Conservation (phyloP, 2,888 invertebrate genomes). For the Rosalia funebris region DNA sequence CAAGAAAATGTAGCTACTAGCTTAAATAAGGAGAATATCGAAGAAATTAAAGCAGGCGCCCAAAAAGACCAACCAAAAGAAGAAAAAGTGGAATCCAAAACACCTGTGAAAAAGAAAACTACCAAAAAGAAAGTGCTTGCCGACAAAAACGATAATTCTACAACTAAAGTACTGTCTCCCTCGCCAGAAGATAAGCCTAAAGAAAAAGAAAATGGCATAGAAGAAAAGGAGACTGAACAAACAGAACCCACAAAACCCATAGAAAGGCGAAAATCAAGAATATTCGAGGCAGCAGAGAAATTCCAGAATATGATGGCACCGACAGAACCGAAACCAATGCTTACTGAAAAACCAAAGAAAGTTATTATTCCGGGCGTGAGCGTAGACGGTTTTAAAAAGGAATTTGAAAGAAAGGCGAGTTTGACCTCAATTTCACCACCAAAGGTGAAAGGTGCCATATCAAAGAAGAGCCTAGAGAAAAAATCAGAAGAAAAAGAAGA, state of each 20-base stretch:
- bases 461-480: conserved; percentile 49
- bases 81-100: conserved; percentile 50
- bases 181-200: conserved; percentile 41
- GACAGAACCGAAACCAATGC: conserved; percentile 55
- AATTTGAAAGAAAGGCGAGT: conserved; percentile 84
- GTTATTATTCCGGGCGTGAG: conserved; percentile 82
- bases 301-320: conserved; percentile 69
- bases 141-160: conserved; percentile 59
- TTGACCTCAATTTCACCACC: conserved; percentile 64
- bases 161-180: conserved; percentile 31
- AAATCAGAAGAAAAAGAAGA: conserved; percentile 46
- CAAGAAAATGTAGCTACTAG: conserved; percentile 55
- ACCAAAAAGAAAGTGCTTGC: conserved; percentile 59
- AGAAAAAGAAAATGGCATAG: conserved; percentile 47
- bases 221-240: conserved; percentile 46
- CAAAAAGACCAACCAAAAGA: conserved; percentile 43
- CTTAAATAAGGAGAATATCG: conserved; percentile 54
- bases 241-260: conserved; percentile 63
- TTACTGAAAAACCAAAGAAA: conserved; percentile 76
- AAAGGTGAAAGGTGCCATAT: conserved; percentile 49
- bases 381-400: conserved; percentile 87
- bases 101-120: conserved; percentile 55
- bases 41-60: conserved; percentile 42
- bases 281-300: conserved; percentile 77
- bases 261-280: conserved; percentile 74